phyloP scores from a whole-genome alignment of 2,113 vertebrate species.

The Melanerpes aurifrons region DNA sequence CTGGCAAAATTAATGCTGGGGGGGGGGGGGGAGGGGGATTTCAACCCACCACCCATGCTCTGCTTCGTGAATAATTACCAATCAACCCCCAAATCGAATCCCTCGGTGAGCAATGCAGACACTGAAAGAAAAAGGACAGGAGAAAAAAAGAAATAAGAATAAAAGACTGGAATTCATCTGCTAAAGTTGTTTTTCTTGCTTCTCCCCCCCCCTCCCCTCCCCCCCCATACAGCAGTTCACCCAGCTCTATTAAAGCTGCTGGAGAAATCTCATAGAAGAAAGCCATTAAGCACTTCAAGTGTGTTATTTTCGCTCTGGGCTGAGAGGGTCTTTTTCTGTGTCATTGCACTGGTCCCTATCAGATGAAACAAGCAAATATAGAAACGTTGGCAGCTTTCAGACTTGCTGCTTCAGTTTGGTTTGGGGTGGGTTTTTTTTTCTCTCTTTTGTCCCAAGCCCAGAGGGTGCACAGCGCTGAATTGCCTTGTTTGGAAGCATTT shows the following conservation, averaged over 20 bases:
- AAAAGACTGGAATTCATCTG: not conserved
- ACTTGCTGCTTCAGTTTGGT: not conserved
- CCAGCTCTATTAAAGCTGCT: constrained; percentile 50
- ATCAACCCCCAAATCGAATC: constrained; percentile 10
- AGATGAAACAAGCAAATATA: constrained; percentile 68
- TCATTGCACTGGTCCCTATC: constrained; percentile 51
- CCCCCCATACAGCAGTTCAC: not conserved
- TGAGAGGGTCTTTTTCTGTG: constrained; percentile 59
- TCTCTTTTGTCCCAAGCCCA: constrained; percentile 27
- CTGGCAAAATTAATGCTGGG: too few species aligned
- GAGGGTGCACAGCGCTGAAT: constrained; percentile 28
- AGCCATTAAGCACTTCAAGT: constrained; percentile 66
- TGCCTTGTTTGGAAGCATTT: constrained; percentile 57
- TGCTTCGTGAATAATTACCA: not conserved
- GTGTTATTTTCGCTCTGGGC: constrained; percentile 55
- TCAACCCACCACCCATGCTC: not conserved
- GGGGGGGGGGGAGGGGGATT: too few species aligned
- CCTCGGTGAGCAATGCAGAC: not conserved
- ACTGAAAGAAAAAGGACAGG: not conserved
- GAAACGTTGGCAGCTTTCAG: constrained; percentile 63
- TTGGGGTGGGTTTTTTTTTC: not conserved
- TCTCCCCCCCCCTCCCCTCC: too few species aligned
- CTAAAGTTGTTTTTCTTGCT: not conserved
- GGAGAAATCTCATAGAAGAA: constrained; percentile 60
- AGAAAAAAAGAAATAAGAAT: not conserved